Evolutionary conservation across 2,888 invertebrate genomes (phyloP).

Genomic region (Agrotis puta): DNA sequence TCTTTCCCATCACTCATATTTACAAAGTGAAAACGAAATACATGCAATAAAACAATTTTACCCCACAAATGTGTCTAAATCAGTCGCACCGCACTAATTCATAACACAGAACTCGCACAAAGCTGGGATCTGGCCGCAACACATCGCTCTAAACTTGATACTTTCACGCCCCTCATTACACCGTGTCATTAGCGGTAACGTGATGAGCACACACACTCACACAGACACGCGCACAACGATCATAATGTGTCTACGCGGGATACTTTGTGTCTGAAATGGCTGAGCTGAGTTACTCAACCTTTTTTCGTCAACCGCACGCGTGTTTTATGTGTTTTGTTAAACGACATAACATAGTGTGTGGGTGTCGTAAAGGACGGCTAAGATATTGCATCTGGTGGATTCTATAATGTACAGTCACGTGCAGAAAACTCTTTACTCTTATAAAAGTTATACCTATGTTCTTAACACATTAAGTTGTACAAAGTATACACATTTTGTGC

Average conservation of each 20-base stretch:
- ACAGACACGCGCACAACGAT: slow-evolving; percentile 17
- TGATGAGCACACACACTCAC: slow-evolving; percentile 48
- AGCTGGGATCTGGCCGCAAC: slow-evolving; percentile 45
- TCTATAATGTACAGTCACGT: slow-evolving; percentile 3
- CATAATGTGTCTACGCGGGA: slow-evolving; percentile 58
- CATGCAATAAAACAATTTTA: background rate
- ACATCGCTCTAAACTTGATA: slow-evolving; percentile 64
- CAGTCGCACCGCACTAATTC: slow-evolving; percentile 40
- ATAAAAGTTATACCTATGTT: background rate
- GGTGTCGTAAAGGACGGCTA: slow-evolving; percentile 33
- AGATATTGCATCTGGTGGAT: slow-evolving; percentile 22
- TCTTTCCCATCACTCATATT: background rate
- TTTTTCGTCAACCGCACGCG: slow-evolving; percentile 30
- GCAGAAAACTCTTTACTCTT: background rate
- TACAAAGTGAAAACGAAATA: background rate
- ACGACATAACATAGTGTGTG: slow-evolving; percentile 1
- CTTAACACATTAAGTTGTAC: background rate
- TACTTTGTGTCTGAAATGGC: slow-evolving; percentile 53
- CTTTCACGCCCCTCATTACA: slow-evolving; percentile 60
- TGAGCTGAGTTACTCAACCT: slow-evolving; percentile 45
- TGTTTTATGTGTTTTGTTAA: slow-evolving; percentile 36
- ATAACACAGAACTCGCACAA: slow-evolving; percentile 45
- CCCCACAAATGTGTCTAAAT: slow-evolving; percentile 25
- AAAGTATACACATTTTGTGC: too few relatives aligned
- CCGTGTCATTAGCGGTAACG: slow-evolving; percentile 62